phyloP scores from a whole-genome alignment of 2,113 vertebrate species.

The Petrocephalus zakoni region DNA sequence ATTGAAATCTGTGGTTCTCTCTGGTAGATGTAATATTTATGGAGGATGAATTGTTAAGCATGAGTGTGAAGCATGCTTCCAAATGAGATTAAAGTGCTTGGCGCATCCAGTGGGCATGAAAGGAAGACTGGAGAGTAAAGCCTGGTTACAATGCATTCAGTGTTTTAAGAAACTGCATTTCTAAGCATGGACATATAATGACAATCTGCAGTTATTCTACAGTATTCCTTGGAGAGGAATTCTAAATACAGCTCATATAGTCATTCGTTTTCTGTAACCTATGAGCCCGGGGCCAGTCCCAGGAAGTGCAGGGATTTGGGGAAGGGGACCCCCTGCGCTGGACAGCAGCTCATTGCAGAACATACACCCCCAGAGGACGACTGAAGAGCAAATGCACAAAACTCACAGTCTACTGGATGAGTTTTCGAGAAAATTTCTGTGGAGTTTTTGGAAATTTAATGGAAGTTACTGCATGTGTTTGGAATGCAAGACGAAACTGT shows the following conservation, averaged over 20 bases:
- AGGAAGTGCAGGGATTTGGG: background rate
- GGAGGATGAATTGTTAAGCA: background rate
- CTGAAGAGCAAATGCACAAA: background rate
- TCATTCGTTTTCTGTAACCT: background rate
- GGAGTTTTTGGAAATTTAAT: too few relatives aligned
- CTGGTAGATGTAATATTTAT: background rate
- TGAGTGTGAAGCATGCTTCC: background rate
- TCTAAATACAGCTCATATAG: background rate
- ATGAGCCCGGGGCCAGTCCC: background rate
- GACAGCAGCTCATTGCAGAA: background rate
- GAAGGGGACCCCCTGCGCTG: background rate
- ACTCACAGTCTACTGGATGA: too few relatives aligned
- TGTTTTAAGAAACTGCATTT: background rate
- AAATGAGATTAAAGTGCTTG: slow-evolving; percentile 8
- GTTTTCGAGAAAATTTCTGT: too few relatives aligned
- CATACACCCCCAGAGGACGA: background rate
- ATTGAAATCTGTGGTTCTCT: background rate
- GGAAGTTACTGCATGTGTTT: background rate
- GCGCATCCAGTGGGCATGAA: background rate
- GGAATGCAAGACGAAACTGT: background rate
- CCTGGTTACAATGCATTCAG: background rate
- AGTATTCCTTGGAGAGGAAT: background rate
- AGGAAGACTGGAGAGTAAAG: background rate
- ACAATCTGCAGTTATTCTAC: background rate
- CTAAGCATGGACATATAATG: background rate